Conservation (phyloP, 2,888 invertebrate genomes). For the Sphaeridia pumilis region DNA sequence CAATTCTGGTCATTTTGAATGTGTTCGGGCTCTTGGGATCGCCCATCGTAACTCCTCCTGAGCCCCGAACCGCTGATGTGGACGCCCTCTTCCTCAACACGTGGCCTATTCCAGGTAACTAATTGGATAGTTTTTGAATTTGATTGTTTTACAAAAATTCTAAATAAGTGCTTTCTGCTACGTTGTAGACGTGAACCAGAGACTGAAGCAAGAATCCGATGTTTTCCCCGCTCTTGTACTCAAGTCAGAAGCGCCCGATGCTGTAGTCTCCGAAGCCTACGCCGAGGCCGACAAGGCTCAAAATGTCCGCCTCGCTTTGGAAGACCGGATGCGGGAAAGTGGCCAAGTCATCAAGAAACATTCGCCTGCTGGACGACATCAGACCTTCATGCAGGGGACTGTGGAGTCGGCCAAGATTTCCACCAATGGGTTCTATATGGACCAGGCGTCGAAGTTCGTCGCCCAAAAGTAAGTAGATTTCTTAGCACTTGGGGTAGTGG, state of each 20-base stretch:
- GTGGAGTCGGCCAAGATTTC: constrained; percentile 51
- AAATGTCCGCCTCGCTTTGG: not conserved
- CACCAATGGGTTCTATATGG: constrained; percentile 54
- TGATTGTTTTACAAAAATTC: no score
- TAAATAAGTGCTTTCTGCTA: no score
- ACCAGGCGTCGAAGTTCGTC: constrained; percentile 54
- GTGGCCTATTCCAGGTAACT: constrained; percentile 14
- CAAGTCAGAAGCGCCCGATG: no score
- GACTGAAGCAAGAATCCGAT: not conserved
- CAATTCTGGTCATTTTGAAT: constrained; percentile 2
- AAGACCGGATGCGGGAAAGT: constrained; percentile 1
- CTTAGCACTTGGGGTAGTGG: no score
- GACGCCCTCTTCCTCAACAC: not conserved
- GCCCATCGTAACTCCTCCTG: not conserved
- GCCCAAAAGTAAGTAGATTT: no score
- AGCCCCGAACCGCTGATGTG: constrained; percentile 6
- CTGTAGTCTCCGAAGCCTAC: constrained; percentile 1
- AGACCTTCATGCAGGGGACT: constrained; percentile 44
- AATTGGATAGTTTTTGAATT: no score
- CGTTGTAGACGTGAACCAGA: not conserved
- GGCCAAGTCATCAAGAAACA: constrained; percentile 1
- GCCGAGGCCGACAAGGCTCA: constrained; percentile 1
- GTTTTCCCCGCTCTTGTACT: not conserved
- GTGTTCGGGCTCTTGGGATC: not conserved
- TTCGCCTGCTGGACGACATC: constrained; percentile 7